phyloP scores from a whole-genome alignment of 1,140 invertebrate species.

The Penaeus vannamei region DNA sequence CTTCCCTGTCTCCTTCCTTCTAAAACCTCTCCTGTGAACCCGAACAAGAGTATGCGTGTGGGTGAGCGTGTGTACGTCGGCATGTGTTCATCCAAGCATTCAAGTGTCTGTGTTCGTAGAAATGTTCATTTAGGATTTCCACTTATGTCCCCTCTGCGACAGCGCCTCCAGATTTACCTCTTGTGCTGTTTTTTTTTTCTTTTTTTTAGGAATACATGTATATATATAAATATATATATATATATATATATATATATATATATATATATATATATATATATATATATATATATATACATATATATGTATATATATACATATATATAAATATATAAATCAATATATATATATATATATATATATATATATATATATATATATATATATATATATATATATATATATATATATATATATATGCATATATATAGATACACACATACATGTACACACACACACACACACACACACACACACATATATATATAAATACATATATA shows the following conservation, averaged over 20 bases:
- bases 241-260: not conserved
- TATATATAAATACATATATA: not conserved
- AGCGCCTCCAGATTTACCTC: not conserved
- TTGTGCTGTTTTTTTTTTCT: too few relatives aligned
- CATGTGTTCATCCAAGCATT: not conserved
- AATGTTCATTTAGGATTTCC: not conserved
- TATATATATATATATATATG: not conserved
- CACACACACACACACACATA: not conserved
- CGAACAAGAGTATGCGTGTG: not conserved
- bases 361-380: slow-evolving; percentile 10
- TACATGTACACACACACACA: not conserved
- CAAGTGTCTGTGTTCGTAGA: not conserved
- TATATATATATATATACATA: not conserved
- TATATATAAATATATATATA: not conserved
- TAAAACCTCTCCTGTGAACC: too few relatives aligned
- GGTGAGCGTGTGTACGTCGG: not conserved
- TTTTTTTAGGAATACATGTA: not conserved
- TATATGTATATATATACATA: slow-evolving; percentile 13
- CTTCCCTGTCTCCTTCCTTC: too few relatives aligned
- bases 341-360: slow-evolving; percentile 6
- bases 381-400: not conserved
- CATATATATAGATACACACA: not conserved
- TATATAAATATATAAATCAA: not conserved
- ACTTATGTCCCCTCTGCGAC: not conserved
- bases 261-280: not conserved